Evolutionary conservation across 2,888 invertebrate species (phyloP).

Genomic region (Podotricha telesiphe): DNA sequence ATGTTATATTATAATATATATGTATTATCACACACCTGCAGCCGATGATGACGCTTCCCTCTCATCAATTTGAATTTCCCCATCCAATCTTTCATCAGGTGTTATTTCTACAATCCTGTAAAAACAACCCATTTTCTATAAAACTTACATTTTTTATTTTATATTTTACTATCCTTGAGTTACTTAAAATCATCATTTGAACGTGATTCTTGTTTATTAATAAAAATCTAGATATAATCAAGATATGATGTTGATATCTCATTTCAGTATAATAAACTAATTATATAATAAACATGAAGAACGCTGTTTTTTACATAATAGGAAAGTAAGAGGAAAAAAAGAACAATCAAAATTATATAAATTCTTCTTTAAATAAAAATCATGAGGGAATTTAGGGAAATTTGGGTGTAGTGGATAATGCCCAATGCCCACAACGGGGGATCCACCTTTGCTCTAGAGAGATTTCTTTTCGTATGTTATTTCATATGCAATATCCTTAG

Average conservation of each 20-base stretch:
- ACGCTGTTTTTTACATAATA: not conserved
- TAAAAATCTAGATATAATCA: not conserved
- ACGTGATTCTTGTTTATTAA: not conserved
- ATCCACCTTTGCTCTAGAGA: too few relatives aligned
- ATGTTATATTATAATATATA: too few relatives aligned
- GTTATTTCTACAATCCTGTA: conserved; percentile 72
- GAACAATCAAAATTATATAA: too few relatives aligned
- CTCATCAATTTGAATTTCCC: conserved; percentile 72
- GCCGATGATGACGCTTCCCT: conserved; percentile 68
- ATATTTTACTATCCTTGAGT: not conserved
- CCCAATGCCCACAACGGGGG: too few relatives aligned
- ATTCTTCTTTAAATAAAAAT: too few relatives aligned
- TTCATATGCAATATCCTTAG: too few relatives aligned
- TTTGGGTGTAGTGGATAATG: too few relatives aligned
- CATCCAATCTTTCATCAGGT: conserved; percentile 65
- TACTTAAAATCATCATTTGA: not conserved
- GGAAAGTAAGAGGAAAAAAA: not conserved
- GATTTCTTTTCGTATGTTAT: too few relatives aligned
- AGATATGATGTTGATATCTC: conserved; percentile 3
- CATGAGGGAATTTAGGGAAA: too few relatives aligned
- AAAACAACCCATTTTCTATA: conserved; percentile 29
- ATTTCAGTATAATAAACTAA: not conserved
- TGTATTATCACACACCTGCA: conserved; percentile 59
- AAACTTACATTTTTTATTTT: not conserved
- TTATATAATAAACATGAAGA: not conserved